Base-by-base conservation (phyloP, 2,888 invertebrate species). In the Rhogogaster chlorosoma region DNA sequence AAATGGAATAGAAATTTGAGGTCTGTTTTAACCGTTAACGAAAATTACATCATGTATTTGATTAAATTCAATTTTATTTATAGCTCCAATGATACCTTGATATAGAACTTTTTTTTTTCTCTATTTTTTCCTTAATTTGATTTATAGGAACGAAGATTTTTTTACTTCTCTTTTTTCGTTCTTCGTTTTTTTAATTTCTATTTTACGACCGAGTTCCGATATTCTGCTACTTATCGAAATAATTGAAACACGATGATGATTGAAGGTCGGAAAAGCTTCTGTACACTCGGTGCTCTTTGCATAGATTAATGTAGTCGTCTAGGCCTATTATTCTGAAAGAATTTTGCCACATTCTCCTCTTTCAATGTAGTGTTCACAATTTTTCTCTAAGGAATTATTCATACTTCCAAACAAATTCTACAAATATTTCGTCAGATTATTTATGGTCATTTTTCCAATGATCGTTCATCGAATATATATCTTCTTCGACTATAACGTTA, bases 161-260 rank as follows among this genome's bases (percentile, higher is more conserved):
- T 42, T 45, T 73, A n/a, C n/a, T n/a, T n/a, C n/a, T 73, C 36
- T 29, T 22, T 26, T 64, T 64, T 29, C 9, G 4, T 29, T 64
- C 18, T 67, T 67, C 1, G 22, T 61, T 61, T 61, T 26, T 26
- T 26, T 26, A 0, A 42, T 42, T 26, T 12, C 15, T 32, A 26
- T 73, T 42, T 9, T 42, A 73, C 26, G n/a, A 42, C 73, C 15
- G 26, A 42, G 73, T 73, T 42, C 42, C 42, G 73, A 29, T 77
- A 49, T 32, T 53, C 49, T 61, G 22, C 38, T 53, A 38, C 36
- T 80, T 80, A 61, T 80, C 61, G 38, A 57, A 80, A 57, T 80
- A 36, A 80, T 38, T 57, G 38, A 80, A 38, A 57, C 57, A 38
- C 61, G 22, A 18, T 18, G 38, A 6, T 38, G 57, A 57, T 80